Evolutionary conservation across 64 coral and sea anemone species (phyloP), one percentile per base, ranked within the genome.

Genomic region (Montipora cactus): DNA sequence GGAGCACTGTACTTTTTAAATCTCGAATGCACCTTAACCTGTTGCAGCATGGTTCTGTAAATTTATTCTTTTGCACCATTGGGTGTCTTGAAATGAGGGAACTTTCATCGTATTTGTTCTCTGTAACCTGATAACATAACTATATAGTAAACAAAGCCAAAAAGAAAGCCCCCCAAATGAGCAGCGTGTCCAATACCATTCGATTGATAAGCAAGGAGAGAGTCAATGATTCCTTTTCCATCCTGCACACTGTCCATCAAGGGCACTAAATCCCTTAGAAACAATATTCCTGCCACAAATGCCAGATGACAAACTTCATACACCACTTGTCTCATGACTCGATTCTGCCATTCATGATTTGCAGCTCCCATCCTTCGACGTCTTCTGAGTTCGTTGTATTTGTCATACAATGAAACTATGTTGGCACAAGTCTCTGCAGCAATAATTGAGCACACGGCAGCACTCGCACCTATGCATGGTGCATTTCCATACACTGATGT

Each of bases 181-280:
- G 96, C 96, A 9, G 93, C 96, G 67, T 97, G 96, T 11, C 96
- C 96, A 10, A 97, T 90, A 7, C 96, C 96, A 94, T 97, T 89
- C 10, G 87, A 76, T 48, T 93, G 94, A 74, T 97, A 97, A 5
- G 96, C 96, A 25, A 95, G 76, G 45, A 97, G 90, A 74, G 83
- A 84, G 4, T 88, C 80, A 14, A 95, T 50, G 6, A 97, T 74
- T 49, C 93, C 93, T 70, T 91, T 91, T 57, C 91, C 93, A 16
- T 14, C 74, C 18, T 55, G 59, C 7, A 93, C 87, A 72, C 96
- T 97, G 49, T 81, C 89, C 50, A 92, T 47, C 80, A 97, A 74
- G 9, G 90, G 44, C 58, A 84, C 37, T 44, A 95, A 66, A 61
- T 97, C 96, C 22, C 83, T 73, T 46, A 80, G 77, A 5, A 97